Evolutionary conservation across 2,888 invertebrate species (phyloP).

Genomic region (Cyrtodaria siliqua): DNA sequence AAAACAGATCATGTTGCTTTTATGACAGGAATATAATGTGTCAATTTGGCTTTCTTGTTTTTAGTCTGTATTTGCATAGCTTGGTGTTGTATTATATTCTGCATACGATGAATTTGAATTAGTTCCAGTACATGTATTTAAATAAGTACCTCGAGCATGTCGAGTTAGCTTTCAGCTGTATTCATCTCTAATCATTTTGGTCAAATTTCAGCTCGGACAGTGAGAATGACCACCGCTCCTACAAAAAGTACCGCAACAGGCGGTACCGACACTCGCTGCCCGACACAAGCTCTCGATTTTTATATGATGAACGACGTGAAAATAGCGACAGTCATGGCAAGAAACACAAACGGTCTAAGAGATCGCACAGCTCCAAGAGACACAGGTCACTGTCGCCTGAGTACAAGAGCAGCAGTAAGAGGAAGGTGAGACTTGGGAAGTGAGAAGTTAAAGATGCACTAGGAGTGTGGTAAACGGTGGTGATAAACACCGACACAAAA

Average conservation of each 20-base stretch:
- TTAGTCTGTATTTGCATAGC: too few species aligned
- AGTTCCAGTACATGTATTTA: too few species aligned
- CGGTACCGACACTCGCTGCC: slow-evolving; percentile 35
- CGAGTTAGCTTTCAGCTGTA: not conserved
- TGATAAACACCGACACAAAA: too few species aligned
- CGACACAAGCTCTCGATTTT: slow-evolving; percentile 22
- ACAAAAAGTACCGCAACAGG: not conserved
- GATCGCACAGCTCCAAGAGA: slow-evolving; percentile 39
- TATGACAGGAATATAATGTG: too few species aligned
- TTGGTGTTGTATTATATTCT: too few species aligned
- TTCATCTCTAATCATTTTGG: not conserved
- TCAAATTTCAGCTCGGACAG: slow-evolving; percentile 32
- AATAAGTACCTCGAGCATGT: too few species aligned
- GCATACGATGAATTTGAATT: too few species aligned
- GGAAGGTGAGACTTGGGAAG: not conserved
- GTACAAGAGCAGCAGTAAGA: slow-evolving; percentile 5
- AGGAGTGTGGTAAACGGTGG: too few species aligned
- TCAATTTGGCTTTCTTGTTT: too few species aligned
- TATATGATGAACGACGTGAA: slow-evolving; percentile 16
- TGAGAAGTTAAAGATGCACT: not conserved
- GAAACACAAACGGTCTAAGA: slow-evolving; percentile 34
- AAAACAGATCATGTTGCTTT: too few species aligned
- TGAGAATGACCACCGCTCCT: slow-evolving; percentile 20
- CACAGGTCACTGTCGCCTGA: slow-evolving; percentile 44
- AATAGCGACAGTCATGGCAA: slow-evolving; percentile 24